Base-by-base conservation (phyloP, 2,888 invertebrate species). In the Mycalesis mineus region DNA sequence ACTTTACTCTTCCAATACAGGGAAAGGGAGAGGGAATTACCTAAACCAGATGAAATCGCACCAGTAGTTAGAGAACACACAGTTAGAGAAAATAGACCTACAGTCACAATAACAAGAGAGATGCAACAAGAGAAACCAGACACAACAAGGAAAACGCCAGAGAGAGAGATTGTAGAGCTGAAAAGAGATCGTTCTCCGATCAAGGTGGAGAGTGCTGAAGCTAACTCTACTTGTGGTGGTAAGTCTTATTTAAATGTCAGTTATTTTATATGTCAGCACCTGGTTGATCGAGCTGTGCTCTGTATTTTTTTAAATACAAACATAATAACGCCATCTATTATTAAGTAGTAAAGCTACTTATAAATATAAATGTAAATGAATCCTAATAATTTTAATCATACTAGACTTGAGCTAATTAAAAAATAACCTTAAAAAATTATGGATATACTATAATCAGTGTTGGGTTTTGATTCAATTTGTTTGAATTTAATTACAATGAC, bases 221-320 rank as follows among this genome's bases (percentile, higher is more conserved):
- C 84, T 49, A 87, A 88, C 57, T 88, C 87, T 56, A 88, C 86
- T 53, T 83, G 84, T 71, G 87, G 87, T 84, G 78, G 80, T 75
- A 11, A 42, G 40, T 13, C 7, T 44, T 22, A 22, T 5, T 5
- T 22, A n/a, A n/a, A n/a, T n/a, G n/a, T n/a, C n/a, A n/a, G n/a
- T n/a, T n/a, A n/a, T n/a, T n/a, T n/a, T n/a, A n/a, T n/a, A n/a
- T n/a, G n/a, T n/a, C n/a, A n/a, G n/a, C n/a, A n/a, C n/a, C n/a
- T n/a, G n/a, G n/a, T n/a, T n/a, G n/a, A n/a, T n/a, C n/a, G n/a
- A n/a, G n/a, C n/a, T n/a, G n/a, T n/a, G n/a, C n/a, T n/a, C n/a
- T n/a, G n/a, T n/a, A n/a, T n/a, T n/a, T n/a, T n/a, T n/a, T n/a
- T n/a, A n/a, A n/a, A n/a, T n/a, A n/a, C n/a, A n/a, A n/a, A n/a